Evolutionary conservation across 1,140 invertebrate genomes (phyloP).

Genomic region (Ceratina australensis): DNA sequence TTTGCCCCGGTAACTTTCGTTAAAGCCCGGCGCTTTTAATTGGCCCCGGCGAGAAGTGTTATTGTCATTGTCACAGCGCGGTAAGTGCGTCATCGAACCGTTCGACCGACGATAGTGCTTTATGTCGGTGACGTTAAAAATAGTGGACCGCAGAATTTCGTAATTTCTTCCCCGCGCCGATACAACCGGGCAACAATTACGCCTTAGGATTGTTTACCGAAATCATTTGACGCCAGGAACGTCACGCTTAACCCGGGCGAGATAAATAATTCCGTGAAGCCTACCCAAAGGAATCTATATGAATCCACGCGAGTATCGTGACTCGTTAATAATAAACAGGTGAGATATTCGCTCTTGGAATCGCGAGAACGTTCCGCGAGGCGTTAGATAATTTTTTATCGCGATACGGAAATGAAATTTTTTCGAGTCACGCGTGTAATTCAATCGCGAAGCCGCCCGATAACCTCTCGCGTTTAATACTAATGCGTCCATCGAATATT

Average conservation of each 20-base stretch:
- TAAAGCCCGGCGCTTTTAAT: constrained; percentile 19
- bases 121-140: background rate
- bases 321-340: too few species aligned
- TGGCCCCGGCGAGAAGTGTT: background rate
- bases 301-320: too few species aligned
- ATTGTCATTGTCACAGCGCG: background rate
- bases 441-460: background rate
- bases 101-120: background rate
- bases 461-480: too few species aligned
- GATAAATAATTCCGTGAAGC: background rate
- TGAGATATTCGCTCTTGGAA: background rate
- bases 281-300: too few species aligned
- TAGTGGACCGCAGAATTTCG: background rate
- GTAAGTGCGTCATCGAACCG: background rate
- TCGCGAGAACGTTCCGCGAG: background rate
- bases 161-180: background rate
- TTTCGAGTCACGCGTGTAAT: constrained; percentile 6
- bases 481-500: too few species aligned
- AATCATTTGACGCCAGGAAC: too few species aligned
- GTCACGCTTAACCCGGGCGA: background rate
- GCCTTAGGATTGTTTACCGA: background rate
- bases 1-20: constrained; percentile 14
- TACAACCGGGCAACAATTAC: too few species aligned
- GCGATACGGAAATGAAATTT: constrained; percentile 12
- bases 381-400: constrained; percentile 16